Base-by-base conservation (phyloP, 2,113 vertebrate genomes). In the Esox niger region DNA sequence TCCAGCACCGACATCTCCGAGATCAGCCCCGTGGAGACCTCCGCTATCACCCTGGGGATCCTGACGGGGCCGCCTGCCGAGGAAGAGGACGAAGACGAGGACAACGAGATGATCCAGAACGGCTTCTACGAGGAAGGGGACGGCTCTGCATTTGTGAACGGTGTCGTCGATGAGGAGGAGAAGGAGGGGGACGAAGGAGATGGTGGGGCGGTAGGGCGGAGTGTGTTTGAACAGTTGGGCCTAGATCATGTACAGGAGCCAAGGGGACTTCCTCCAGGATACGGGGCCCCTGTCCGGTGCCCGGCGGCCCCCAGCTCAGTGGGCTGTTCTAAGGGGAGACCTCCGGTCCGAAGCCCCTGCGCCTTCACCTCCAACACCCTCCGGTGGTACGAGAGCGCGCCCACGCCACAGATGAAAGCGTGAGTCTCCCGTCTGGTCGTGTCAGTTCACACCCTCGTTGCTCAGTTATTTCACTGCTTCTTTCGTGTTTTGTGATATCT, bases 41-140 rank as follows among this genome's bases (percentile, higher is more conserved):
- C 90, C 27, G 90, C 85, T 15, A 84, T 87, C 78, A 91, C 88
- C 2, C 78, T 74, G 66, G 82, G 84, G 65, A 79, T 89, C 69
- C 89, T 90, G 75, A 79, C 86, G 11, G 61, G 61, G 23, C 15
- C 31, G 0, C 60, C 81, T 7, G 87, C 94, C 0, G 90, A 89
- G 0, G 72, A 68, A 2, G 77, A 86, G 20, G 90, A 91, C 1
- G 91, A 94, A 0, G 94, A 94, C 13, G 91, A 95, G 0, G 93
- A 98, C 76, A 92, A 94, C 29, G 94, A 95, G 71, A 98, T 97
- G 95, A 93, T 98, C 52, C 94, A 99, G 88, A 99, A 99, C 1
- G 96, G 96, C 56, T 98, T 95, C 88, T 97, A 97, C 1, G 96
- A 98, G 82, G 96, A 98, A 86, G 83, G 93, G 0, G 94, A 95